Evolutionary conservation across 2,113 vertebrate species (phyloP), one percentile per base, ranked within the genome.

Genomic region (Trematomus loennbergii): DNA sequence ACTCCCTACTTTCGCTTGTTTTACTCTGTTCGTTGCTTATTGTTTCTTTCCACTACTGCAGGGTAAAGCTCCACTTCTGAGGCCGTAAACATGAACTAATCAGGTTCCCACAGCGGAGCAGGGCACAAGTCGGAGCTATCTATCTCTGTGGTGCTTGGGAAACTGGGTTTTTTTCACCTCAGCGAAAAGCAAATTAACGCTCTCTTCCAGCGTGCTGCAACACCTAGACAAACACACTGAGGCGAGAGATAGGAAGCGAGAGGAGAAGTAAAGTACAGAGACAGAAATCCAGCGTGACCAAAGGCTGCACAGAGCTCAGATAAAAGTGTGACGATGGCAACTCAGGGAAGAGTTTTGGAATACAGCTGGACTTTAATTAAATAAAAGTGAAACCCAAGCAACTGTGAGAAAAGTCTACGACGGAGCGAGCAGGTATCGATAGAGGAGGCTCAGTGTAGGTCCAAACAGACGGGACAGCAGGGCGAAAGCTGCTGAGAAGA

Each of bases 1-100:
- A 91, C 75, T 81, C 33, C 55, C 45, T 48, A 43, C 60, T 60
- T 68, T 65, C 6, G 48, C 65, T 69, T 74, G 55, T 84, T 84
- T 72, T 58, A 58, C 70, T 61, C 77, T 84, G 3, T 29, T 29
- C 29, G 29, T 29, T 29, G 48, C 72, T 86, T 85, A 86, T 88
- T 90, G 84, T 88, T 88, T 88, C 79, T 71, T 54, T 77, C 84
- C 78, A 82, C 89, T 79, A 79, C 5, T 3, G 48, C 29, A 12
- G 62, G 79, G 90, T 57, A 60, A 75, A 91, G 89, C 73, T 10
- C 15, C 54, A 18, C 81, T 73, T 62, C 82, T 12, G 16, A 84
- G 81, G 75, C 84, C 80, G 71, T 79, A 91, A 93, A 90, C 88
- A 83, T 63, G 64, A 70, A 52, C 69, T 93, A 91, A 95, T 92